Percentiles rank a stretch among this genome's conserved stretches.
phyloP scores from a whole-genome alignment of 1,140 invertebrate genomes.

The Aphis gossypii region DNA sequence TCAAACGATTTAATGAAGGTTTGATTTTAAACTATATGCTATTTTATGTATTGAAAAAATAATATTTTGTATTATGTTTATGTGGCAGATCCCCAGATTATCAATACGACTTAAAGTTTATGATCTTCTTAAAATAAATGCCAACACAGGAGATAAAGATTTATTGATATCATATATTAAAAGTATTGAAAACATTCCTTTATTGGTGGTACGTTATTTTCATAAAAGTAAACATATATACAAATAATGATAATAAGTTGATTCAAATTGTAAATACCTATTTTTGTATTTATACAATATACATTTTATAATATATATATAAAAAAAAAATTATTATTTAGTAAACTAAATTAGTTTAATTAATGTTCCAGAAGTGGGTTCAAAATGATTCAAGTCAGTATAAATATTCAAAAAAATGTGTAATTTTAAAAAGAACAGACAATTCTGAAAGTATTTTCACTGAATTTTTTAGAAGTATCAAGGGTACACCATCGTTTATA shows the following conservation, averaged over 20 bases:
- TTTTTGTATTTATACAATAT: no score
- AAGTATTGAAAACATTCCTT: neutral
- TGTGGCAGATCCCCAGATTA: neutral
- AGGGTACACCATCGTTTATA: neutral
- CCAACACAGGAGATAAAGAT: no score
- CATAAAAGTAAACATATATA: no score
- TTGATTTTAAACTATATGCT: neutral
- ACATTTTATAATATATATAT: no score
- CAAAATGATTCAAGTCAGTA: neutral
- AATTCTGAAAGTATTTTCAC: neutral
- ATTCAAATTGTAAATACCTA: no score
- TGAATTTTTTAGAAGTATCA: neutral
- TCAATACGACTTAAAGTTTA: neutral
- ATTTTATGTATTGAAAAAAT: neutral
- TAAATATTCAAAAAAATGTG: no score
- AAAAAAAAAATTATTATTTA: neutral
- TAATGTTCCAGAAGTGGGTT: neutral
- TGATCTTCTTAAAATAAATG: neutral
- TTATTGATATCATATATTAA: no score
- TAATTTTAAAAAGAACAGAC: neutral
- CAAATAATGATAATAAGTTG: no score
- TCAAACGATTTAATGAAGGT: neutral
- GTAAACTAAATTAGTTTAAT: neutral
- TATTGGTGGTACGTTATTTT: neutral
- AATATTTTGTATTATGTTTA: neutral